Base-by-base conservation (phyloP, 1,140 invertebrate species). In the Dinoponera quadriceps region DNA sequence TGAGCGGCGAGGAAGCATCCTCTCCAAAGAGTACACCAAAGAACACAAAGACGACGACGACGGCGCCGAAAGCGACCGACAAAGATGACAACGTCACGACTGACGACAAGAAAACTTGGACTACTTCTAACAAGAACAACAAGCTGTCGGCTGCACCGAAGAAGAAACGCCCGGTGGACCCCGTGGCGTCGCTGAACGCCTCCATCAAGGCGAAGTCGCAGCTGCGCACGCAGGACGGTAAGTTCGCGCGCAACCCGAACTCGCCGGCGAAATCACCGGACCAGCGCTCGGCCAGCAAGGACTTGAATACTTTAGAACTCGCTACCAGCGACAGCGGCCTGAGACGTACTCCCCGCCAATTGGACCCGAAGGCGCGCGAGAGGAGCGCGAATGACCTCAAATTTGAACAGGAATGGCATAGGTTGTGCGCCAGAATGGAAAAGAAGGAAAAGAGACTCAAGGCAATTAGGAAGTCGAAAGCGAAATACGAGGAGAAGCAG, bases 161-260 rank as follows among this genome's bases (percentile, higher is more conserved):
- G 3, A 90, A 85, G 59, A 91, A 90, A 44, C 86, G 89, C n/a
- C 22, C 82, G 0, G 75, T 88, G 0, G 87, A 92, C 33, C 89
- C 88, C 0, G 68, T 89, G 0, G 82, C 84, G 0, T 91, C 90
- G 0, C 55, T 91, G 48, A 88, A 89, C 44, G 91, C 92, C 0
- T 92, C 92, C 7, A 72, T 92, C 3, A 94, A 93, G 38, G 91
- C 90, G 0, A 90, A 88, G 59, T 80, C 80, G 0, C 93, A 94
- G 48, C 71, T 93, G 0, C 83, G 94, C 14, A 90, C 89, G 0
- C 89, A 92, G 33, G 93, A 94, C 38, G 93, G 92, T 0, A 94
- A 94, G 25, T 94, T 94, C 25, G 89, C 90, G 2, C 85, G 90
- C 11, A 90, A 91, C 74, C 85, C 85, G 0, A 89, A 90, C 13